phyloP scores from a whole-genome alignment of 2,888 invertebrate species.

The Himalopsyche anomala region DNA sequence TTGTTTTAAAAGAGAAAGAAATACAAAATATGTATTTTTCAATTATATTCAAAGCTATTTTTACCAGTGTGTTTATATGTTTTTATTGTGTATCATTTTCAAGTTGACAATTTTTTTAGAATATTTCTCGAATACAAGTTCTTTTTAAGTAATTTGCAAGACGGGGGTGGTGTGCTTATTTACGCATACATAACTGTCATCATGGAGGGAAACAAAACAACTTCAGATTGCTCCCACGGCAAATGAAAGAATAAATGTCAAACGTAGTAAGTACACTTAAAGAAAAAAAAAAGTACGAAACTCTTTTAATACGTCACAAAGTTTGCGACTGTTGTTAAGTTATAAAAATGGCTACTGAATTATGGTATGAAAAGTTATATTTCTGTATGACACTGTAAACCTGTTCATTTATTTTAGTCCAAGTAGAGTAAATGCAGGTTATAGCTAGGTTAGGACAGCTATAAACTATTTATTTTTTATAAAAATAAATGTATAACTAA shows the following conservation, averaged over 20 bases:
- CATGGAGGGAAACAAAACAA: neutral
- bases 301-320: neutral
- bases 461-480: too few species aligned
- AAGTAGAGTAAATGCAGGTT: too few species aligned
- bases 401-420: too few species aligned
- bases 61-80: too few species aligned
- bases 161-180: neutral
- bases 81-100: neutral
- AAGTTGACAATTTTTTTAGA: neutral
- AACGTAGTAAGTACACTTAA: neutral
- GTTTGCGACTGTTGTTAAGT: neutral
- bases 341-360: neutral
- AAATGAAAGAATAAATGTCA: constrained; percentile 30
- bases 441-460: too few species aligned
- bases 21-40: too few species aligned
- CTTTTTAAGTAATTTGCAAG: neutral
- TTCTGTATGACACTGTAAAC: too few species aligned
- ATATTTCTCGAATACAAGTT: neutral
- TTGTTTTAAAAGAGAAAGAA: too few species aligned
- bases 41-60: too few species aligned
- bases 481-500: too few species aligned
- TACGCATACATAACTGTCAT: neutral
- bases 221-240: neutral
- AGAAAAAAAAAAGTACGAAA: neutral
- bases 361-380: too few species aligned